Base-by-base conservation (phyloP, 1,140 invertebrate genomes). In the Neotoxoptera formosana region DNA sequence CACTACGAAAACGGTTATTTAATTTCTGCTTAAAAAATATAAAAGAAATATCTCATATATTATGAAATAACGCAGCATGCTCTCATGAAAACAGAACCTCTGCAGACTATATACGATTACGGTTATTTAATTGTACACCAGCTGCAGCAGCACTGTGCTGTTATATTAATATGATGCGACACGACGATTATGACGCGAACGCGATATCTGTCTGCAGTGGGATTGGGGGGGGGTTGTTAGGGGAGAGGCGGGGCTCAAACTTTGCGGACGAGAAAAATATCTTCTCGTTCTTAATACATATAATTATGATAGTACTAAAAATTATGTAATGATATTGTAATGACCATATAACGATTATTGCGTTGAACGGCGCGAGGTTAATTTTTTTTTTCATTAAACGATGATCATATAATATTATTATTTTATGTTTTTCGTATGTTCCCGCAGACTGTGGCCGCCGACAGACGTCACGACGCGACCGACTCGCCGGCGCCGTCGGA, bases 391-490 rank as follows among this genome's bases (percentile, higher is more conserved):
- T 60, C 25, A 14, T 67, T 67, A 30, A 11, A 30, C 25, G 11
- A n/a, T 30, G 25, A 30, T n/a, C 30, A 4, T n/a, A n/a, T 67
- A 30, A 17, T 17, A n/a, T n/a, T n/a, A n/a, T n/a, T n/a, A n/a
- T n/a, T n/a, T n/a, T n/a, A n/a, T 53, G 20, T 88, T 53, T 88
- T 45, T 90, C 34, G 9, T 83, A 21, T n/a, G n/a, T 76, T 76
- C 9, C 9, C 1, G 41, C 94, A 94, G 94, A 86, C 83, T 51
- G 84, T 60, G 84, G 93, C 45, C 93, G 95, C 96, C 67, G 96
- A 96, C 94, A 48, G 96, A 96, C 11, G 96, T 96, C 94, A 95
- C 96, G 93, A 96, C 95, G 93, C 95, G 95, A n/a, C 17, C 60
- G 36, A 96, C 1, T 86, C 84, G n/a, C 95, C 36, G 94, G 95